Conservation (phyloP, 2,888 invertebrate genomes). For the Apamea monoglypha region DNA sequence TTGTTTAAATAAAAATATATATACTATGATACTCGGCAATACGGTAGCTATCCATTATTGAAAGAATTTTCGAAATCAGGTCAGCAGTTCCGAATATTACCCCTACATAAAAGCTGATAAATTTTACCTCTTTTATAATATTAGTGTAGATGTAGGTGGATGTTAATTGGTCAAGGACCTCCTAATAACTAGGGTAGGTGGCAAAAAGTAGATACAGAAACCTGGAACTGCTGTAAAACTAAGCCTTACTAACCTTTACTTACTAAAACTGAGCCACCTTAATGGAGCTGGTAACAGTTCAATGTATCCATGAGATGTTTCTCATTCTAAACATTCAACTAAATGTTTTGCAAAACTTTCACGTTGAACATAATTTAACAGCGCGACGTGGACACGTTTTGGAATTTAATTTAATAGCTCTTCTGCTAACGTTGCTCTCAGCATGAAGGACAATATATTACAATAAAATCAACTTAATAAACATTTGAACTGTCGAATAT, state of each 20-base stretch:
- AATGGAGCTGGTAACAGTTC: too few relatives aligned
- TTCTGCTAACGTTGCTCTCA: background rate
- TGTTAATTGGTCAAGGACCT: background rate
- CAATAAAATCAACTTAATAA: too few relatives aligned
- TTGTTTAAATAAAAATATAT: background rate
- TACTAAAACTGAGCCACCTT: background rate
- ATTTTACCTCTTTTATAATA: background rate
- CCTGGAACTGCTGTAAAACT: too few relatives aligned
- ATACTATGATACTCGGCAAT: background rate
- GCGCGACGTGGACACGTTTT: conserved; percentile 18
- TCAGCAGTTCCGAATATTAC: background rate
- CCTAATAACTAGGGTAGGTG: background rate
- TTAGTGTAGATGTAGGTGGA: background rate
- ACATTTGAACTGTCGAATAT: too few relatives aligned
- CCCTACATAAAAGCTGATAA: background rate
- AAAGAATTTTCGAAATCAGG: background rate
- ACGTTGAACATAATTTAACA: conserved; percentile 29
- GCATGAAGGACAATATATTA: background rate
- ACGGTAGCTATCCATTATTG: background rate
- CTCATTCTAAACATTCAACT: conserved; percentile 2
- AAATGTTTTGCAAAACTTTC: conserved; percentile 37
- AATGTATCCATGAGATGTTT: background rate
- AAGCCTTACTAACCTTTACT: too few relatives aligned
- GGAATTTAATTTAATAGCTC: conserved; percentile 37
- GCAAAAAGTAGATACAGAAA: too few relatives aligned